Base-by-base conservation (phyloP, 2,888 invertebrate species). In the Brenthis hecate region DNA sequence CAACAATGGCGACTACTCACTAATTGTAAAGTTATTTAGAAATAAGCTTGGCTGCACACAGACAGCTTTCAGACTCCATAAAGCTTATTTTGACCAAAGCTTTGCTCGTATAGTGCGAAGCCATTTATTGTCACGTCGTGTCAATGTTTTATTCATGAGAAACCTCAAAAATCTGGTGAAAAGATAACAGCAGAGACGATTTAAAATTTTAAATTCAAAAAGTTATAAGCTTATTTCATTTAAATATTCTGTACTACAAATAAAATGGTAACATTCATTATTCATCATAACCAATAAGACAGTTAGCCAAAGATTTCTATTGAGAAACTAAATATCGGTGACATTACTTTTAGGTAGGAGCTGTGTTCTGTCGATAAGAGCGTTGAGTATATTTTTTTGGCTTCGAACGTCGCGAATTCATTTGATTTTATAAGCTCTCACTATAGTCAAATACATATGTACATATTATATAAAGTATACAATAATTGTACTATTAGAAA, bases 121-220 rank as follows among this genome's bases (percentile, higher is more conserved):
- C 62, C 62, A 53, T 62, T 62, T 62, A 62, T 62, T 62, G 62
- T 62, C 62, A 36, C 62, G 36, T 62, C 53, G 51, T 32, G 32
- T 62, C 32, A 43, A 62, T 62, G 62, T 62, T 62, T 62, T 62
- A 62, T 62, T 54, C 43, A 62, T 62, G 62, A 60, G 60, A 62
- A 62, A 62, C 53, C 53, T 53, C 62, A 51, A 62, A 62, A 62
- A 62, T 62, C 53, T 62, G 53, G 53, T 62, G 36, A 54, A 54
- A 43, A 62, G 62, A 53, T 62, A 62, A 54, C 62, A 43, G 53
- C 53, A 36, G 53, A 32, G 53, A 51, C 53, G 62, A 36, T 51
- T 62, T 62, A 43, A 62, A 62, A 62, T 43, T 54, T 62, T 43
- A 62, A 62, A 62, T 62, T 54, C 36, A 32, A 53, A 16, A 53